A percentile compares a stretch with the other conserved stretches of the same genome.
Conservation (phyloP, 2,113 vertebrate genomes). For the Oxygymnocypris stewartii region DNA sequence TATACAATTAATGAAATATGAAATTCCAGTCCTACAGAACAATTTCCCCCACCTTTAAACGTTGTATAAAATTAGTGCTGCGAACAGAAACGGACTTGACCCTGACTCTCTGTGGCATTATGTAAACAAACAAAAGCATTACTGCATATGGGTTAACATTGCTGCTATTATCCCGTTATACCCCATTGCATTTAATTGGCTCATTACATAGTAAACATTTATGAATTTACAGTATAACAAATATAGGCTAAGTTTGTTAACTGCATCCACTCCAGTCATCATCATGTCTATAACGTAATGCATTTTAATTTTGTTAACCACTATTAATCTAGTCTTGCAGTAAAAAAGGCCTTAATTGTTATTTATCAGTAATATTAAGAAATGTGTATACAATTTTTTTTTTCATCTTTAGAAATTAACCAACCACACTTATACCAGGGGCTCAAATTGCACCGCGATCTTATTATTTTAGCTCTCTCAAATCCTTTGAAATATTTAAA, state of each 20-base stretch:
- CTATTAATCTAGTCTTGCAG: too few relatives aligned
- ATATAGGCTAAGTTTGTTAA: background rate
- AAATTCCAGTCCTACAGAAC: background rate
- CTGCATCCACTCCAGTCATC: background rate
- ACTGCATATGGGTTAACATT: background rate
- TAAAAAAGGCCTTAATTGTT: too few relatives aligned
- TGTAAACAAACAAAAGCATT: background rate
- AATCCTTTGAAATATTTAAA: background rate
- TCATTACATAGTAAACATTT: background rate
- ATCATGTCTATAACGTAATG: too few relatives aligned
- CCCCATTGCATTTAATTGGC: background rate
- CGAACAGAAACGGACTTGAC: background rate
- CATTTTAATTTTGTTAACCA: too few relatives aligned
- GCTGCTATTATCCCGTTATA: background rate
- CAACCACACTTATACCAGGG: too few relatives aligned
- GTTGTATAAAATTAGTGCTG: background rate
- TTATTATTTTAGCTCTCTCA: background rate
- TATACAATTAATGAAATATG: background rate
- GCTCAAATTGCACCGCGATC: background rate
- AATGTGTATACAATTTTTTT: too few relatives aligned
- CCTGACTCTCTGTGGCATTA: background rate
- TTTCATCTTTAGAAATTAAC: too few relatives aligned
- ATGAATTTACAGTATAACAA: background rate
- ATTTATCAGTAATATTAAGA: too few relatives aligned
- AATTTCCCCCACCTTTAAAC: background rate